Evolutionary conservation across 2,888 invertebrate genomes (phyloP), one percentile per base, ranked within the genome.

Genomic region (Euzophera pinguis): DNA sequence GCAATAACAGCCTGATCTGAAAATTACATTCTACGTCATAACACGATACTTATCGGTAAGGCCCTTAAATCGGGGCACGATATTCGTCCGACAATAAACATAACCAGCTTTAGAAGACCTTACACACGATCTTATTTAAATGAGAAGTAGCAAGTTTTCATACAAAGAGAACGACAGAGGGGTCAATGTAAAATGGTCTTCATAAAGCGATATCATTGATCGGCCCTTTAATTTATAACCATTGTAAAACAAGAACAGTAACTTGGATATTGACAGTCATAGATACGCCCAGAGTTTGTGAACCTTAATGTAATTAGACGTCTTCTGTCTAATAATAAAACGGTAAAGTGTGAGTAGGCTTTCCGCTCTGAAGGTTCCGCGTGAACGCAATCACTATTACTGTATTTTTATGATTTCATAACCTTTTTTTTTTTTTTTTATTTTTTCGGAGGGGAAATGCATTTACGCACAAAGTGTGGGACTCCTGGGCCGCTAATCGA

Each of bases 231-330:
- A 60, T 60, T 60, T 60, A 58, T 57, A 52, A 53, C 54, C 55
- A 53, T 55, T 57, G 58, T 60, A 60, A 60, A 58, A 58, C 58
- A 54, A 53, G 57, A 60, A 60, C 53, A 53, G 58, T 50, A 54
- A 55, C 60, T 58, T 54, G 32, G 53, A 35, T 60, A 58, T 56
- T 58, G 58, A 60, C 53, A 58, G 43, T 51, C 50, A 55, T 50
- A 57, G 58, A 54, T 58, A 54, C 53, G 47, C 50, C 50, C 55
- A 22, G 27, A 14, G 22, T 54, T 37, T 37, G 55, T 43, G 47
- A 55, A 54, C 60, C 60, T 56, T 60, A 55, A 55, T 58, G 58
- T 60, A 54, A 60, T 48, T 53, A 39, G 7, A 7, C 16, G 32
- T 29, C 55, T 54, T 6, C 50, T 56, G 57, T n/a, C 1, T 34